Conservation (phyloP, 2,797 vertebrate species). For the Hipposideros larvatus region DNA sequence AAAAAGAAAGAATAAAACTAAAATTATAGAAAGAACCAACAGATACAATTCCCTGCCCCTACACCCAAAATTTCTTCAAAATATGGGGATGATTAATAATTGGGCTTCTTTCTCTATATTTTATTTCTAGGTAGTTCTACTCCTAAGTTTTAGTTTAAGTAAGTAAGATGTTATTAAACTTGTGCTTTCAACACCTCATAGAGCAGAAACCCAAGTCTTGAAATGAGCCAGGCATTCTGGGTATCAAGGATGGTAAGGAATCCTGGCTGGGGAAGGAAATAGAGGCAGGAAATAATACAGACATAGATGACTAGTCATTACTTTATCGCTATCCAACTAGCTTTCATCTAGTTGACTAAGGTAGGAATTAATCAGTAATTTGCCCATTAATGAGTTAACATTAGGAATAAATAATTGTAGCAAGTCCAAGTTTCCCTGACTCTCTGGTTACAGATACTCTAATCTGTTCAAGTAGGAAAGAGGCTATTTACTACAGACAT, state of each 20-base stretch:
- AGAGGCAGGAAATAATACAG: neutral
- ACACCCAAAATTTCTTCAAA: neutral
- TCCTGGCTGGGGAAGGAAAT: neutral
- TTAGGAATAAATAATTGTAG: neutral
- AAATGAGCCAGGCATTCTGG: neutral
- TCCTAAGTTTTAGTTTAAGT: neutral
- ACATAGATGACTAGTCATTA: neutral
- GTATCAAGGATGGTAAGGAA: neutral
- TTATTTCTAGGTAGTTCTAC: neutral
- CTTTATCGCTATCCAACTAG: neutral
- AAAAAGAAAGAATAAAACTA: neutral
- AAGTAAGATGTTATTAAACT: neutral
- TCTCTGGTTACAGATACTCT: neutral
- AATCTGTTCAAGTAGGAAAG: neutral
- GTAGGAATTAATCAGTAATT: conserved; percentile 1
- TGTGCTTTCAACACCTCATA: neutral
- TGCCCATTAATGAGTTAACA: neutral
- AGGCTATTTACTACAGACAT: neutral
- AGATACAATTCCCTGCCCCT: neutral
- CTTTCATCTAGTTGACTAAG: neutral
- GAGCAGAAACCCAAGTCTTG: neutral
- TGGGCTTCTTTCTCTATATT: neutral
- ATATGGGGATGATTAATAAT: neutral
- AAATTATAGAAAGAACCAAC: neutral
- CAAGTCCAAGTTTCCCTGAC: neutral